Conservation (phyloP, 2,888 invertebrate genomes). For the Osmoderma eremita region DNA sequence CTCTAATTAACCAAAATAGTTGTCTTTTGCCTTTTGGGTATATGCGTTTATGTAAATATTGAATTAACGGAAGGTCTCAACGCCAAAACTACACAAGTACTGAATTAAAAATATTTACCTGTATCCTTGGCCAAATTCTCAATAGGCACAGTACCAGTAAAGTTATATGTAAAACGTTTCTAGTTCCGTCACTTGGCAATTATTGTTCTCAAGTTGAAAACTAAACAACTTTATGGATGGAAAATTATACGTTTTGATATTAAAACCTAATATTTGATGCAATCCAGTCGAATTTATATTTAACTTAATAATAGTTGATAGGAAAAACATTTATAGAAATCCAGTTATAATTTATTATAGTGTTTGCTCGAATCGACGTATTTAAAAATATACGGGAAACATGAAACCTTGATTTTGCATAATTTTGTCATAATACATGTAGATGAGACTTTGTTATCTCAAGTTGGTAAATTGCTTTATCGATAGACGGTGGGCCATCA, state of each 20-base stretch:
- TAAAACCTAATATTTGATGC: background rate
- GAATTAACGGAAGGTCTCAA: constrained; percentile 11
- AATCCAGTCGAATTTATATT: background rate
- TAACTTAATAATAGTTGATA: background rate
- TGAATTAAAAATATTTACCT: background rate
- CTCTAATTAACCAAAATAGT: no score
- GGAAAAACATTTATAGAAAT: constrained; percentile 7
- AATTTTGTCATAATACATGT: constrained; percentile 7
- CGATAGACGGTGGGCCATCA: background rate
- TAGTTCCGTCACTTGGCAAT: background rate
- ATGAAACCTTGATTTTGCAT: background rate
- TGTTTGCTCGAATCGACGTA: background rate
- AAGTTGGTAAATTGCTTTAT: constrained; percentile 4
- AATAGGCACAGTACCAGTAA: background rate
- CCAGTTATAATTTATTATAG: constrained; percentile 6
- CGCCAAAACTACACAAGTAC: background rate
- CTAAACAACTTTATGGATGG: background rate
- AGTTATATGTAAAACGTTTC: constrained; percentile 15
- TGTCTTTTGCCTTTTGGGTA: no score
- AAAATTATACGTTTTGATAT: no score
- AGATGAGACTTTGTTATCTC: constrained; percentile 4
- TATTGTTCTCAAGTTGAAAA: background rate
- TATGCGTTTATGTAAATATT: background rate
- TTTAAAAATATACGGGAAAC: constrained; percentile 6
- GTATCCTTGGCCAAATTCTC: constrained; percentile 18